Conservation (phyloP, 2,113 vertebrate species). For the Guaruba guarouba region DNA sequence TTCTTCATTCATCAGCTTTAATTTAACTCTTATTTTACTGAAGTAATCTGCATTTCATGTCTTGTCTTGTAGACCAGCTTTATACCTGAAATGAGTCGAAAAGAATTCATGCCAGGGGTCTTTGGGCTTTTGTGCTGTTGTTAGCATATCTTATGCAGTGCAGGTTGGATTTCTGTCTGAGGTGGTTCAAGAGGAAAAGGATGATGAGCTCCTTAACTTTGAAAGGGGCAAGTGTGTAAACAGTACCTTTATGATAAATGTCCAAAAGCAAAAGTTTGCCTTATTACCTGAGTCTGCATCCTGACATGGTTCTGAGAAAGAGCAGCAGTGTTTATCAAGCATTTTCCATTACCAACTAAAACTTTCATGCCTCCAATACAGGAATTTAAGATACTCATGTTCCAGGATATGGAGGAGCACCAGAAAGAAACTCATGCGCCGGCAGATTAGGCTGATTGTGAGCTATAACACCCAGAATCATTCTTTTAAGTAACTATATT, state of each 20-base stretch:
- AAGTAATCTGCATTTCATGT: not conserved
- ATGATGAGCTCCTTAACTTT: not conserved
- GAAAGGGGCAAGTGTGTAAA: not conserved
- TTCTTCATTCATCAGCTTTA: not conserved
- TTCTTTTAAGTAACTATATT: not conserved
- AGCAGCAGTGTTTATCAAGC: not conserved
- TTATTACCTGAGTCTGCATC: not conserved
- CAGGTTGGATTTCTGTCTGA: not conserved
- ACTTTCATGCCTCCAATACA: not conserved
- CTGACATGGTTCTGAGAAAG: not conserved
- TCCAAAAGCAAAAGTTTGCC: not conserved
- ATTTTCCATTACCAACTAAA: not conserved
- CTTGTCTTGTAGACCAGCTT: not conserved
- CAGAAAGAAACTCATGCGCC: not conserved
- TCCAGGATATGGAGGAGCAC: not conserved
- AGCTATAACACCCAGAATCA: not conserved
- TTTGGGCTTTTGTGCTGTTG: not conserved
- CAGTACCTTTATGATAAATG: not conserved
- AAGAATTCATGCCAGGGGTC: not conserved
- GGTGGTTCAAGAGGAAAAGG: not conserved
- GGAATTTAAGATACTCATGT: not conserved
- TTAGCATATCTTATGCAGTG: not conserved
- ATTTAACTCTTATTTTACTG: not conserved
- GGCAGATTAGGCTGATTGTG: not conserved
- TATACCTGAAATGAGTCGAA: not conserved